These are phyloP conservation scores for Phymanthus crucifer DNA, from an alignment of 92 coral and sea anemone genomes.

Conservation along the genomic window DNA sequence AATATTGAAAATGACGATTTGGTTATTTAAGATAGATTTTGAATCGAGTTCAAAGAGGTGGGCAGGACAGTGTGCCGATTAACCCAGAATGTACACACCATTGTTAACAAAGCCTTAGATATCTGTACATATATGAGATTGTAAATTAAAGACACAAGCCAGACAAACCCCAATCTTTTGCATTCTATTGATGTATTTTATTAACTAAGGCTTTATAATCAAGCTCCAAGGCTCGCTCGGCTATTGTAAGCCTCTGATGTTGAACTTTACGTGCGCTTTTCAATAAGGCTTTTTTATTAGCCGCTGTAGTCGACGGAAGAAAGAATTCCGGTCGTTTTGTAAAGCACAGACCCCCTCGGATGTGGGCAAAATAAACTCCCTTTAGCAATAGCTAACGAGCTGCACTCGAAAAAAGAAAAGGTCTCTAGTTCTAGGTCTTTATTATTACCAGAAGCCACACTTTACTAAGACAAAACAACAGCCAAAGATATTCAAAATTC, in stretches of 20 bases:
- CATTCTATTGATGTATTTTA: slow-evolving; percentile 17
- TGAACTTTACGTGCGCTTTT: slow-evolving; percentile 14
- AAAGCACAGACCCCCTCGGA: slow-evolving; percentile 13
- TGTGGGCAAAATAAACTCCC: not conserved
- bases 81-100: not conserved
- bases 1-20: not conserved
- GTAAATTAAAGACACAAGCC: slow-evolving; percentile 6
- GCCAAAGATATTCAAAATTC: not conserved
- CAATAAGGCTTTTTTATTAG: slow-evolving; percentile 15
- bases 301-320: slow-evolving; percentile 38
- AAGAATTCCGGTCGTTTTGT: slow-evolving; percentile 20
- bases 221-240: not conserved
- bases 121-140: slow-evolving; percentile 2
- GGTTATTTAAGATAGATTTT: not conserved
- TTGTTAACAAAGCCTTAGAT: not conserved
- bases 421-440: slow-evolving; percentile 1
- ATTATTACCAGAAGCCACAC: slow-evolving; percentile 8
- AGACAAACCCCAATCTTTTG: not conserved
- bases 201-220: slow-evolving; percentile 1
- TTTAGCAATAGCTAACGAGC: slow-evolving; percentile 22
- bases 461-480: slow-evolving; percentile 24
- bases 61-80: slow-evolving; percentile 2
- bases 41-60: not conserved
- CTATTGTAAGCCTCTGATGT: slow-evolving; percentile 15
- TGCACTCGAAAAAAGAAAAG: not conserved